Evolutionary conservation across 2,888 invertebrate genomes (phyloP).

Genomic region (Morpho achilles): DNA sequence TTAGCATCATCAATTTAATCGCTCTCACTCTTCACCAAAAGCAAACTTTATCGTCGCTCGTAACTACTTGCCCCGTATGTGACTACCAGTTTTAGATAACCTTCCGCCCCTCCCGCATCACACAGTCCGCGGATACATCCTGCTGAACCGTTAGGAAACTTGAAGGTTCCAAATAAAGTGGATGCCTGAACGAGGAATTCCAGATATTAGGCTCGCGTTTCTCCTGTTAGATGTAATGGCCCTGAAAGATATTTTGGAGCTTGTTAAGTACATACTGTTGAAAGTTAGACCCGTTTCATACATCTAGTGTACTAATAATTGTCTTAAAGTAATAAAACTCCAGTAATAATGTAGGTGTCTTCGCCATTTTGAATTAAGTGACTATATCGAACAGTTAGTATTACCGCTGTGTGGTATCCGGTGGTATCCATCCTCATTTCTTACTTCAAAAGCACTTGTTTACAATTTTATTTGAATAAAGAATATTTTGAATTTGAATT

Average conservation of each 20-base stretch:
- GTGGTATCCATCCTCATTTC: too few species aligned
- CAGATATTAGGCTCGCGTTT: slow-evolving; percentile 68
- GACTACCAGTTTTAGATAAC: slow-evolving; percentile 43
- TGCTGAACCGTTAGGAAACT: slow-evolving; percentile 17
- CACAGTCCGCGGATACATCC: slow-evolving; percentile 28
- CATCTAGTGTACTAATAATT: not conserved
- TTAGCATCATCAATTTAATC: slow-evolving; percentile 70
- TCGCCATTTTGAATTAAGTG: too few species aligned
- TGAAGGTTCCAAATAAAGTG: slow-evolving; percentile 38
- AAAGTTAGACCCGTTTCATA: slow-evolving; percentile 19
- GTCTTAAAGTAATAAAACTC: not conserved
- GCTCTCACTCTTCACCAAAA: slow-evolving; percentile 68
- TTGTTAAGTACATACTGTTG: slow-evolving; percentile 29
- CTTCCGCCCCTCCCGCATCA: slow-evolving; percentile 34
- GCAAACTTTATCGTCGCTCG: slow-evolving; percentile 71
- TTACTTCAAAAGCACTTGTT: too few species aligned
- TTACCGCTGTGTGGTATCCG: too few species aligned
- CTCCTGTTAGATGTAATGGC: slow-evolving; percentile 64
- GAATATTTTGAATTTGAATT: too few species aligned
- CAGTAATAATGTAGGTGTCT: too few species aligned
- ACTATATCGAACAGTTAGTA: too few species aligned
- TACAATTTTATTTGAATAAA: too few species aligned
- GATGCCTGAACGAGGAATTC: slow-evolving; percentile 55
- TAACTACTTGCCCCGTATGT: slow-evolving; percentile 60
- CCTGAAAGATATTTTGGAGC: slow-evolving; percentile 57